Evolutionary conservation across 64 coral and sea anemone species (phyloP).

Genomic region (Montipora cactus): DNA sequence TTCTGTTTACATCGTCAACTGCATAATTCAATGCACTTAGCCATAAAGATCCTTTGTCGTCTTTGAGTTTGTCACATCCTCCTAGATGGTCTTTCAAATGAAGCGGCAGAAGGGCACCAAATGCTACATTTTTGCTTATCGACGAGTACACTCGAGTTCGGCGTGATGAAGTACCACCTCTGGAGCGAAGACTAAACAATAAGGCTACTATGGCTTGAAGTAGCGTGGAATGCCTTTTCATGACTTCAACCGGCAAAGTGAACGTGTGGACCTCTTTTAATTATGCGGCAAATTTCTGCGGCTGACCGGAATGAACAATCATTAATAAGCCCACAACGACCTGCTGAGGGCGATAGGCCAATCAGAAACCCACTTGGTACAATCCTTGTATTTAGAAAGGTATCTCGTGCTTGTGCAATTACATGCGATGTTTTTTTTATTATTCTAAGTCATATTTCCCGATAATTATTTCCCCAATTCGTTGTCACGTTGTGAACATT

Average conservation of each 20-base stretch:
- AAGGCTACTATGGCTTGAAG: background rate
- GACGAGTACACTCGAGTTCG: background rate
- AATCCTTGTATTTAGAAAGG: background rate
- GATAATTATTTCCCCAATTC: too few species aligned
- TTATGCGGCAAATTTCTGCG: background rate
- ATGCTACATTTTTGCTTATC: constrained; percentile 35
- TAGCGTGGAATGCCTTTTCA: background rate
- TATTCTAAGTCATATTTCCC: too few species aligned
- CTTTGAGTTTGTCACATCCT: constrained; percentile 29
- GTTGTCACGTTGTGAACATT: too few species aligned
- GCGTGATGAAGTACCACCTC: background rate
- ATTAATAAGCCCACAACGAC: background rate
- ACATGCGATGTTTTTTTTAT: too few species aligned
- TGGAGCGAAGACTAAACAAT: background rate
- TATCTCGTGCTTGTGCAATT: too few species aligned
- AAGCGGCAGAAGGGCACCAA: constrained; percentile 78
- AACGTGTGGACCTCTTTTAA: background rate
- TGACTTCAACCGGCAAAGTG: background rate
- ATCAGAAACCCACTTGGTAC: background rate
- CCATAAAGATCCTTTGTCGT: constrained; percentile 57
- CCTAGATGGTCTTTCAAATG: constrained; percentile 2
- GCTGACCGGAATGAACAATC: background rate
- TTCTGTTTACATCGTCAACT: constrained; percentile 64
- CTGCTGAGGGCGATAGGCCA: background rate
- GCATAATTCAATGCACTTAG: constrained; percentile 78